Conservation (phyloP, 2,888 invertebrate genomes). For the Apotomis turbidana region DNA sequence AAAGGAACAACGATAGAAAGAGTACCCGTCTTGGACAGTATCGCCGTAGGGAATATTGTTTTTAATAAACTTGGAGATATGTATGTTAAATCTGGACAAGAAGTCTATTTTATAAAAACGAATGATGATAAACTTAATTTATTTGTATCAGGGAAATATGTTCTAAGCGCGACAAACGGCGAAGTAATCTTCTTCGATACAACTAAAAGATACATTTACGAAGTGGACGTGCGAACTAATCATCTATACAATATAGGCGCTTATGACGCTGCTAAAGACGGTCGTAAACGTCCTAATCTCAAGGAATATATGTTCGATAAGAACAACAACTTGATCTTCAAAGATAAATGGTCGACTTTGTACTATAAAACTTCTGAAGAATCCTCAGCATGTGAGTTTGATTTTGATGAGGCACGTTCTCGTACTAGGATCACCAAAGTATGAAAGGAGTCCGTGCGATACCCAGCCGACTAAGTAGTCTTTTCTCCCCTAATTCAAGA, state of each 20-base stretch:
- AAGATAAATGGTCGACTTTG: slow-evolving; percentile 20
- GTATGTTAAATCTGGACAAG: slow-evolving; percentile 1
- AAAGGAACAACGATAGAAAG: neutral
- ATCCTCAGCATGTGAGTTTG: neutral
- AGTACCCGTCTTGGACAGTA: slow-evolving; percentile 2
- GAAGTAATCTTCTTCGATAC: slow-evolving; percentile 6
- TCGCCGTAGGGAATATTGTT: neutral
- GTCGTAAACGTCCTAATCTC: slow-evolving; percentile 5
- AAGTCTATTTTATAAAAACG: neutral
- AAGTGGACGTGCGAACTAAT: neutral
- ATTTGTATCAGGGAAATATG: neutral
- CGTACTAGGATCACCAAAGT: neutral
- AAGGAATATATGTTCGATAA: slow-evolving; percentile 14
- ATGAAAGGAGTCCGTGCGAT: neutral
- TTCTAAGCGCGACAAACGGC: slow-evolving; percentile 10
- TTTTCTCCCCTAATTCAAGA: neutral
- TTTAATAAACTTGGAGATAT: slow-evolving; percentile 7
- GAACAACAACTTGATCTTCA: slow-evolving; percentile 2
- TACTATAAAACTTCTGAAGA: slow-evolving; percentile 5
- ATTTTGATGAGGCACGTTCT: neutral
- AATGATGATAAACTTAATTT: neutral
- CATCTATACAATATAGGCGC: neutral
- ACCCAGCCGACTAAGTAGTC: neutral
- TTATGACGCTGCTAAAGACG: slow-evolving; percentile 1
- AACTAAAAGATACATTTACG: neutral